Percentiles rank a stretch among this genome's conserved stretches.
Conservation (phyloP, 2,888 invertebrate genomes). For the Ophraella communa region DNA sequence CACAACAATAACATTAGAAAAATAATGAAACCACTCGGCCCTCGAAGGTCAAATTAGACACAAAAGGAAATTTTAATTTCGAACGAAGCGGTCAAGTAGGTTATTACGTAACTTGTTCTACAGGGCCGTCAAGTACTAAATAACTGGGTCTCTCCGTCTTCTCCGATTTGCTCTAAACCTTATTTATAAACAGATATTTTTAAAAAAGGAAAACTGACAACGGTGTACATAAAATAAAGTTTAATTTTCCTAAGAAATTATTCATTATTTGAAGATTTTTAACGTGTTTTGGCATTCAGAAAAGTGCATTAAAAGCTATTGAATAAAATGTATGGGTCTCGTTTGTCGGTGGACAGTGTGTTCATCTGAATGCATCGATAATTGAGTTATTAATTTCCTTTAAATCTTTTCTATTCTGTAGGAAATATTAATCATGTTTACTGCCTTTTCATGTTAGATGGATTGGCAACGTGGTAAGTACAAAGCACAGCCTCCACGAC, state of each 20-base stretch:
- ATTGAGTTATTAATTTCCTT: neutral
- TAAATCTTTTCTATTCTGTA: neutral
- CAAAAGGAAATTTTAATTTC: slow-evolving; percentile 12
- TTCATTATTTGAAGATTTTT: too few species aligned
- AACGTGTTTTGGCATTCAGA: too few species aligned
- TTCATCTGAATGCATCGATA: neutral
- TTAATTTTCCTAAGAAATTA: neutral
- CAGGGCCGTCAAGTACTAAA: slow-evolving; percentile 1
- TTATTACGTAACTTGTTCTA: slow-evolving; percentile 19
- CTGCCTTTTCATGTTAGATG: neutral
- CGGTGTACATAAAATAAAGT: neutral
- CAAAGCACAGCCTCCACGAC: slow-evolving; percentile 2
- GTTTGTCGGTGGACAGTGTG: neutral
- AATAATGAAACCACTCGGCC: neutral
- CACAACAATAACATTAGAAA: neutral
- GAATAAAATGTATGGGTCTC: neutral
- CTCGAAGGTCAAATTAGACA: slow-evolving; percentile 12
- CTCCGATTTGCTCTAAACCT: neutral
- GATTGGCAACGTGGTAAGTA: neutral
- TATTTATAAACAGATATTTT: neutral
- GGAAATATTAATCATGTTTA: neutral
- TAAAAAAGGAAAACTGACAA: neutral
- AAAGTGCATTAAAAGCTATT: too few species aligned
- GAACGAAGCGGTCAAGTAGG: slow-evolving; percentile 14
- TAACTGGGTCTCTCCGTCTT: neutral